phyloP scores from a whole-genome alignment of 2,113 vertebrate genomes.

The Vimba vimba region DNA sequence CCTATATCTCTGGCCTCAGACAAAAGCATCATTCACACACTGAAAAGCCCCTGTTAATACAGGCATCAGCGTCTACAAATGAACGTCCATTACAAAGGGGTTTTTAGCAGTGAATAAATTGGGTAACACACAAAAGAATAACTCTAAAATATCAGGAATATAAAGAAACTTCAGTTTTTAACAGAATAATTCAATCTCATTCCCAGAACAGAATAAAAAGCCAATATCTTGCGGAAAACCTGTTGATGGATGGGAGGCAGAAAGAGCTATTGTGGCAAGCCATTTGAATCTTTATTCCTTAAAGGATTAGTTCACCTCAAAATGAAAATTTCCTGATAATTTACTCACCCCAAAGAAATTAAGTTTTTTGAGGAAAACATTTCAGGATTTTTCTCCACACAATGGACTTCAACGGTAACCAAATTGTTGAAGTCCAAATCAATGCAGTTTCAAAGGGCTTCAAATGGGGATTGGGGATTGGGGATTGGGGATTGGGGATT shows the following conservation, averaged over 20 bases:
- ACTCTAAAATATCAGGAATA: neutral
- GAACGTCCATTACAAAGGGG: neutral
- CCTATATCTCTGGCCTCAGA: constrained; percentile 8
- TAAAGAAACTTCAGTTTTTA: neutral
- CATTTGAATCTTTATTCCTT: constrained; percentile 17
- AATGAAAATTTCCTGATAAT: too few species aligned
- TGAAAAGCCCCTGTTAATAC: neutral
- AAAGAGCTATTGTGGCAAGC: constrained; percentile 43
- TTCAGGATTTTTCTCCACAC: too few species aligned
- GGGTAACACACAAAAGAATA: neutral
- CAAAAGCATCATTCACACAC: constrained; percentile 13
- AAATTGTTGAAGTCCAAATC: too few species aligned
- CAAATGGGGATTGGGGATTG: too few species aligned
- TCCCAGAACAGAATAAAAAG: neutral
- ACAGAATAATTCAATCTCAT: neutral
- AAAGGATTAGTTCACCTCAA: neutral
- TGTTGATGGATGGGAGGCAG: constrained; percentile 57
- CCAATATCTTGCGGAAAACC: constrained; percentile 46
- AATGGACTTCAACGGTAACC: too few species aligned
- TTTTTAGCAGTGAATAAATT: neutral
- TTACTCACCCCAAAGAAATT: too few species aligned
- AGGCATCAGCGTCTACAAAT: neutral
- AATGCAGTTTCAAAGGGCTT: too few species aligned
- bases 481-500: too few species aligned
- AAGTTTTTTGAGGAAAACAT: too few species aligned